Percentiles rank a stretch among this genome's conserved stretches.
phyloP scores from a whole-genome alignment of 2,888 invertebrate species.

The Lasioglossum zephyrum region DNA sequence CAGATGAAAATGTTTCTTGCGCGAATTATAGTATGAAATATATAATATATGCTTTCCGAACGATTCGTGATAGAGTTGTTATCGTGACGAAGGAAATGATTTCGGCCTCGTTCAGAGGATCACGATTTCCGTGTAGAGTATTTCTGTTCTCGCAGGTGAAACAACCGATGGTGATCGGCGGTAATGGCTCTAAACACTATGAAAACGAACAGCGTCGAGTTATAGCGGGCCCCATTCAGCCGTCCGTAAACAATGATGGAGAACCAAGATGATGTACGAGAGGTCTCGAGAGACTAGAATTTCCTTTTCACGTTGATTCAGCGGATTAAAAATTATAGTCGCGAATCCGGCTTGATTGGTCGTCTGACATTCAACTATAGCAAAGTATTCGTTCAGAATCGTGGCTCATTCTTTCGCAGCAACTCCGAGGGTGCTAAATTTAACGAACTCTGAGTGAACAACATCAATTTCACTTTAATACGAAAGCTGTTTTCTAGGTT shows the following conservation, averaged over 20 bases:
- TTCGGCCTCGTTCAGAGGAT: neutral
- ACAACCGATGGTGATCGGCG: slow-evolving; percentile 36
- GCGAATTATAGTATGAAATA: slow-evolving; percentile 56
- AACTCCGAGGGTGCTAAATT: neutral
- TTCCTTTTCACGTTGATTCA: slow-evolving; percentile 17
- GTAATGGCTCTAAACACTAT: slow-evolving; percentile 33
- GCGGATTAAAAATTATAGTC: neutral
- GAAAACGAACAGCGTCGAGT: slow-evolving; percentile 25
- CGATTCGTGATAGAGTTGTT: slow-evolving; percentile 65
- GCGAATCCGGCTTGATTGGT: neutral
- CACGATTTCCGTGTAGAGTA: slow-evolving; percentile 8
- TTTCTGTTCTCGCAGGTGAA: slow-evolving; percentile 39
- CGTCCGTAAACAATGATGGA: slow-evolving; percentile 54
- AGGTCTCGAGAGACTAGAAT: slow-evolving; percentile 28
- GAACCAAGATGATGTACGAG: neutral
- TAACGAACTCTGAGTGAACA: neutral
- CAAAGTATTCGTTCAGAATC: neutral
- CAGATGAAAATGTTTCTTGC: slow-evolving; percentile 37
- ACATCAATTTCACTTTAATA: neutral
- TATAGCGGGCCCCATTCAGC: slow-evolving; percentile 45
- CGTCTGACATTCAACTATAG: neutral
- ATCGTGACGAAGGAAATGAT: slow-evolving; percentile 8
- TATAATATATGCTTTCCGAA: slow-evolving; percentile 58
- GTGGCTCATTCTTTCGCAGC: neutral
- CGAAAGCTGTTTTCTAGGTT: neutral